Base-by-base conservation (phyloP, 2,797 vertebrate genomes). In the Crax fasciolata region DNA sequence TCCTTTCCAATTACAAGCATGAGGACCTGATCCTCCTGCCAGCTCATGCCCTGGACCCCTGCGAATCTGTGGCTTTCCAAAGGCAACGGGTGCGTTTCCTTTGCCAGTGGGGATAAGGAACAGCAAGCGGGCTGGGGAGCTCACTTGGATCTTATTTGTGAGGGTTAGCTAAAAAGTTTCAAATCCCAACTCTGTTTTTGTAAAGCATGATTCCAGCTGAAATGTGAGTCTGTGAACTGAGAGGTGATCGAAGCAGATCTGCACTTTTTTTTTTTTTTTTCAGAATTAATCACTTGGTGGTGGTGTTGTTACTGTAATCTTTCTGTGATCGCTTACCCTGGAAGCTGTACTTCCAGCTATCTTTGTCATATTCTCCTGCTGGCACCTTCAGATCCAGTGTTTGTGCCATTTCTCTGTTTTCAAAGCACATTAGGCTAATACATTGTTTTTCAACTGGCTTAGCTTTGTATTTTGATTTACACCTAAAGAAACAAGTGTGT, bases 1-100 rank as follows among this genome's bases (percentile, higher is more conserved):
- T 98, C 98, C 97, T 96, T 97, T 98, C 98, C 98, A 98, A 98
- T 98, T 98, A 97, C 96, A 97, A 96, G 87, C 94, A 97, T 95
- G 93, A 97, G 96, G 95, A 96, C 93, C 92, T 89, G 92, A 78
- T 94, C 91, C 95, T 97, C 93, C 94, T 96, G 96, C 97, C 94
- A 97, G 94, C 94, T 95, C 95, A 92, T 30, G 73, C 74, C 89
- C 92, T 89, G 96, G 90, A 90, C 93, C 85, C 77, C 89, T 94
- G 89, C 76, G 73, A 84, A 97, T 96, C 91, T 97, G 90, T 93
- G 86, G 93, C 91, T 97, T 97, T 97, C 91, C 58, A 97, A 96
- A 97, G 96, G 96, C 97, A 97, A 94, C 65, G 83, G 93, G 86
- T 97, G 81, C 93, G 74, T 97, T 98, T 96, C 94, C 72, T 90